Conservation (phyloP, 2,797 vertebrate species). For the Eupleurogrammus muticus region DNA sequence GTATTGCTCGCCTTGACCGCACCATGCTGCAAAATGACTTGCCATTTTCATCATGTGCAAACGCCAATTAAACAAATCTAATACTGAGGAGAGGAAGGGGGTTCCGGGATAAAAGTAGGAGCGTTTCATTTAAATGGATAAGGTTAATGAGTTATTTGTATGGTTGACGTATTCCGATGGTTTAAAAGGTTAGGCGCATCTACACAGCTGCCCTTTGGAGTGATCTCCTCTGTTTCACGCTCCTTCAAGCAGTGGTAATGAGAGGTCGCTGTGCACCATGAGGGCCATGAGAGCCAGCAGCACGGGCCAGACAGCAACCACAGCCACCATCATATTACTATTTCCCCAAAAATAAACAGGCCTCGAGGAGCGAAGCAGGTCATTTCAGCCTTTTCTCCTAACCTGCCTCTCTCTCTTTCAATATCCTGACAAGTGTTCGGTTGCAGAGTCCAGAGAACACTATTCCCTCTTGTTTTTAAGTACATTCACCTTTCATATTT, state of each 20-base stretch:
- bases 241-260: conserved; percentile 85
- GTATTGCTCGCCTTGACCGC: conserved; percentile 48
- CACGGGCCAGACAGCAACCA: conserved; percentile 53
- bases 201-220: conserved; percentile 85
- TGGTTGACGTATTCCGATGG: conserved; percentile 84
- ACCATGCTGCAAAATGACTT: conserved; percentile 57
- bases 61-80: conserved; percentile 84
- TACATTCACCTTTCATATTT: conserved; percentile 74
- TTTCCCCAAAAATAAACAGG: conserved; percentile 74
- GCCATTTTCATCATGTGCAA: conserved; percentile 75
- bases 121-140: conserved; percentile 87
- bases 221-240: conserved; percentile 80
- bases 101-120: conserved; percentile 61
- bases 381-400: conserved; percentile 62
- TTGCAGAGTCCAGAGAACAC: conserved; percentile 54
- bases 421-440: conserved; percentile 78
- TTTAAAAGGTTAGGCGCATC: conserved; percentile 86
- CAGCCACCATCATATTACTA: conserved; percentile 63
- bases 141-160: conserved; percentile 92
- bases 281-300: conserved; percentile 65
- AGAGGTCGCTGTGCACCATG: conserved; percentile 77
- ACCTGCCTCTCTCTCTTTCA: conserved; percentile 61
- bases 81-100: conserved; percentile 53
- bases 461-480: conserved; percentile 66
- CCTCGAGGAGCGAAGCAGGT: conserved; percentile 61